Base-by-base conservation (phyloP, 2,888 invertebrate genomes). In the Plagodis pulveraria region DNA sequence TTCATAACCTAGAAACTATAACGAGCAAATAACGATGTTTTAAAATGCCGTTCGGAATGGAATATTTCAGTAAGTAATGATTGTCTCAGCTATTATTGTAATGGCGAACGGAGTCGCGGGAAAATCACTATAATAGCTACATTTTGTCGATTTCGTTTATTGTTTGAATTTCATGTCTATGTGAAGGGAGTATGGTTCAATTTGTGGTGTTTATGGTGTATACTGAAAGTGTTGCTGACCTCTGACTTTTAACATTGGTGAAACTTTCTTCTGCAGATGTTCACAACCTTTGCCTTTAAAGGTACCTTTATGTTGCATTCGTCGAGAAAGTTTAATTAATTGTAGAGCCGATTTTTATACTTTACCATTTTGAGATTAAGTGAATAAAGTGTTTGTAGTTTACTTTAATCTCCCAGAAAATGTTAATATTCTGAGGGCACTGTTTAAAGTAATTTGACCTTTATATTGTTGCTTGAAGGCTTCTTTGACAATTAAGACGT, bases 1-100 rank as follows among this genome's bases (percentile, higher is more conserved):
- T 45, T 49, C 36, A 38, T 56, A 53, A 52, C 62, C 56, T 52
- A 62, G 63, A 63, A 65, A 66, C 40, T 47, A 36, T 62, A 66
- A 69, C 60, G 63, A 69, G 62, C 60, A 63, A 58, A 63, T 65
- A 66, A 69, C 50, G 58, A 63, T 58, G 57, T 69, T 69, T 65
- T 69, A 58, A 69, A 65, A 64, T 57, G 63, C 57, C 56, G 60
- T 64, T 67, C 56, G 43, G 56, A 50, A 61, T 58, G 58, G 63
- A 65, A 65, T 62, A 62, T 59, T 63, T 58, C 57, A 54, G 61
- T 58, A 64, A 56, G 45, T 61, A 59, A 69, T 66, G 58, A 63
- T 48, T 55, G 60, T 56, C 50, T 56, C 48, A 10, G 47, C 48
- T 59, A 66, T 68, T 68, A 66, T 43, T 42, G 45, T 62, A 62